Conservation (phyloP, 2,113 vertebrate species). For the Solea senegalensis region DNA sequence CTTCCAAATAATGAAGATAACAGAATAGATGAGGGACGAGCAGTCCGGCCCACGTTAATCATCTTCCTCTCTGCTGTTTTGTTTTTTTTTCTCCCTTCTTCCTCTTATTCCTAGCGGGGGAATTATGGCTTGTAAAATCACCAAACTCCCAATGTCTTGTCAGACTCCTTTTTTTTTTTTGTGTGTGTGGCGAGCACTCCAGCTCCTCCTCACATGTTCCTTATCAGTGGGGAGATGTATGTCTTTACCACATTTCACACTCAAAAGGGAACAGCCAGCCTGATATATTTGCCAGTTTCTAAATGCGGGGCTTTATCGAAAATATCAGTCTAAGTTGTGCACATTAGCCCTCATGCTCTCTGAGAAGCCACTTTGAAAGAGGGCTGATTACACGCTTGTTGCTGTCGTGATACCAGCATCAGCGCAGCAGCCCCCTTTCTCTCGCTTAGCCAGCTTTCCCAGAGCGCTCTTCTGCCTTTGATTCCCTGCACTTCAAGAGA, state of each 20-base stretch:
- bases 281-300: conserved; percentile 76
- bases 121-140: conserved; percentile 75
- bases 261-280: conserved; percentile 69
- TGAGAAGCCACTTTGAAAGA: conserved; percentile 76
- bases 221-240: conserved; percentile 79
- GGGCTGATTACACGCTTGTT: conserved; percentile 81
- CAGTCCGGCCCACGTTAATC: conserved; percentile 72
- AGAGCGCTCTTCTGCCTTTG: conserved; percentile 70
- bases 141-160: conserved; percentile 73
- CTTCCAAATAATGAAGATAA: conserved; percentile 80
- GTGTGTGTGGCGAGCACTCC: conserved; percentile 67
- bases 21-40: conserved; percentile 76
- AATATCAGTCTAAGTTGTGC: conserved; percentile 77
- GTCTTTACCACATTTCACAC: conserved; percentile 82
- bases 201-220: conserved; percentile 70
- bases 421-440: conserved; percentile 37
- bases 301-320: conserved; percentile 78
- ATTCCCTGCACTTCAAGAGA: conserved; percentile 77
- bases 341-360: conserved; percentile 77
- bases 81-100: neutral
- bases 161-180: conserved; percentile 59
- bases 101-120: conserved; percentile 49
- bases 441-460: conserved; percentile 69
- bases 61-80: conserved; percentile 65
- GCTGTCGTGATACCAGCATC: conserved; percentile 74